Evolutionary conservation across 2,888 invertebrate species (phyloP).

Genomic region (Antheraea yamamai): DNA sequence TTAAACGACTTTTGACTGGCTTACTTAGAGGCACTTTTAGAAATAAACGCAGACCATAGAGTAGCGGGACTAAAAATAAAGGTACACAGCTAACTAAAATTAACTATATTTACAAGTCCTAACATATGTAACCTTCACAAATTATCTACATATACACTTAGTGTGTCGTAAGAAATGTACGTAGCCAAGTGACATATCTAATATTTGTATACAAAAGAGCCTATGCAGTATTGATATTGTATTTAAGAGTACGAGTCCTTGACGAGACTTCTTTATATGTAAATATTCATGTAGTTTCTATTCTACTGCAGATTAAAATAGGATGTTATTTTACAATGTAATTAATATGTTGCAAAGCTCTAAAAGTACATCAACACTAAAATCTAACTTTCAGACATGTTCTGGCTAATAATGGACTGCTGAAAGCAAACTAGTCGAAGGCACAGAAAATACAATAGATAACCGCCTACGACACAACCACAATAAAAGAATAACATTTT

Average conservation of each 20-base stretch:
- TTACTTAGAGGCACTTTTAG: constrained; percentile 54
- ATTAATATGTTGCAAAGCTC: constrained; percentile 14
- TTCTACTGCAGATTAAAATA: constrained; percentile 8
- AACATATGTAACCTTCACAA: constrained; percentile 46
- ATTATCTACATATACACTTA: constrained; percentile 73
- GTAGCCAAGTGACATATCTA: constrained; percentile 70
- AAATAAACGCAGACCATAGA: constrained; percentile 58
- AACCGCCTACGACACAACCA: constrained; percentile 61
- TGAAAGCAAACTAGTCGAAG: constrained; percentile 68
- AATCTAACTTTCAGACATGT: constrained; percentile 45
- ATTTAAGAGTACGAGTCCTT: constrained; percentile 52
- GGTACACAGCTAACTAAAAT: constrained; percentile 53
- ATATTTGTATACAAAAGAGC: constrained; percentile 51
- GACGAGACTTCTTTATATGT: constrained; percentile 23
- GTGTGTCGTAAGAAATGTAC: constrained; percentile 53
- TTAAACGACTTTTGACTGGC: constrained; percentile 33
- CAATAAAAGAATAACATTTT: constrained; percentile 43
- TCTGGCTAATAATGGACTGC: constrained; percentile 51
- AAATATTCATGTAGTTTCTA: constrained; percentile 14
- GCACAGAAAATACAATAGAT: constrained; percentile 68
- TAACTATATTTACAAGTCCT: constrained; percentile 64
- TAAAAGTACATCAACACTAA: constrained; percentile 38
- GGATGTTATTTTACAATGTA: constrained; percentile 25
- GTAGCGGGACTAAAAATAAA: constrained; percentile 49
- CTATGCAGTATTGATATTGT: constrained; percentile 47